phyloP scores from a whole-genome alignment of 1,140 invertebrate genomes.

The Eupristina koningsbergeri region DNA sequence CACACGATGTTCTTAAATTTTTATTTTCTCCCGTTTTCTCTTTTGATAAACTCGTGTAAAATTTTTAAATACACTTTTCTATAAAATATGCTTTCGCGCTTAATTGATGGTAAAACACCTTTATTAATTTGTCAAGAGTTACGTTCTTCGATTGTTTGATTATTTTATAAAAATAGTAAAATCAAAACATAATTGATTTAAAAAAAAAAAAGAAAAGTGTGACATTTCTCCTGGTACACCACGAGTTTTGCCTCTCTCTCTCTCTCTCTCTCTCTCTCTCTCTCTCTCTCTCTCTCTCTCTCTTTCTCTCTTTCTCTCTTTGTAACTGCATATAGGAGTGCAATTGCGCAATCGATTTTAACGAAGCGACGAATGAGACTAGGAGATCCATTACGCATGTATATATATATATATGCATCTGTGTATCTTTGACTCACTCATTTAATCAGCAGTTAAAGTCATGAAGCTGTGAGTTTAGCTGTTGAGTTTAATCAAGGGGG shows the following conservation, averaged over 20 bases:
- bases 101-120: no score
- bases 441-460: background rate
- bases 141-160: background rate
- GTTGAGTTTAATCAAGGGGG: background rate
- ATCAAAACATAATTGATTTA: background rate
- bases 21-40: background rate
- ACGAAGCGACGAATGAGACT: constrained; percentile 7
- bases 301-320: no score
- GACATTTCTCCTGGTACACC: no score
- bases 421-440: background rate
- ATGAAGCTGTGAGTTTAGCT: background rate
- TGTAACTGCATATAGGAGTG: background rate
- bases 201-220: no score
- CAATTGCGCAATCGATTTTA: constrained; percentile 3
- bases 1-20: background rate
- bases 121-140: no score
- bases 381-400: background rate
- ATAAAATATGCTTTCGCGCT: no score
- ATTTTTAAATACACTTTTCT: background rate
- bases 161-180: background rate
- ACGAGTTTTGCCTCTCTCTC: background rate
- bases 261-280: background rate
- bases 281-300: no score
- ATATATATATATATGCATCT: no score
- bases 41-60: background rate